Base-by-base conservation (phyloP, 1,140 invertebrate genomes). In the Drosophila micromelanica region DNA sequence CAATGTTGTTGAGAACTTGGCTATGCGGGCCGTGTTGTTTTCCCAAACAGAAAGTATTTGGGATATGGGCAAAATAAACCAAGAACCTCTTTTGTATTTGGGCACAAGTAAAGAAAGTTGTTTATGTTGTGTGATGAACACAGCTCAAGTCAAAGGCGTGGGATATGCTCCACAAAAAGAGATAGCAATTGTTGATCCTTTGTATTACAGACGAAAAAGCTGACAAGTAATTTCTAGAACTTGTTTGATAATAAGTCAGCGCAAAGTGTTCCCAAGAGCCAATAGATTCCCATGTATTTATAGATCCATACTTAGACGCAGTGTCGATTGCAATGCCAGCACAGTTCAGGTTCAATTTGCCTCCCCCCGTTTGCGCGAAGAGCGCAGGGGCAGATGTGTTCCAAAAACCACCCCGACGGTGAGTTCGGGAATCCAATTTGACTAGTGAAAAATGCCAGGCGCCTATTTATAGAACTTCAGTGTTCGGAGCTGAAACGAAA, bases 321-420 rank as follows among this genome's bases (percentile, higher is more conserved):
- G 67, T 87, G 84, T 82, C 79, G 78, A 72, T 82, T 87, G 74
- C 76, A 68, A 59, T 69, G 71, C 56, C 63, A 15, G 48, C 56
- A 62, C 59, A 61, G 74, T 74, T 87, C 81, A 86, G 78, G 84
- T 87, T 87, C 72, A 79, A 77, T 64, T 84, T 73, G 49, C 59
- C 73, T 63, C 69, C 57, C 45, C 45, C 32, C 48, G 12, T 32
- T n/a, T 37, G 32, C 48, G 42, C 15, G 43, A 55, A 15, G 17
- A 17, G 32, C 32, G 7, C 37, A 9, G 27, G 5, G 42, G 61
- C 81, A 87, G 82, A 86, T 87, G 82, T 57, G 42, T 37, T 35
- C 15, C 35, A 35, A 59, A 78, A 87, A 87, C 84, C 65, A 89
- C 84, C 84, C 82, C 76, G 48, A 56, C 40, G 59, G 15, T 12